Percentiles rank a stretch among this genome's conserved stretches.
Evolutionary conservation across 2,888 invertebrate genomes (phyloP).

Genomic region (Caenorhabditis drosophilae): DNA sequence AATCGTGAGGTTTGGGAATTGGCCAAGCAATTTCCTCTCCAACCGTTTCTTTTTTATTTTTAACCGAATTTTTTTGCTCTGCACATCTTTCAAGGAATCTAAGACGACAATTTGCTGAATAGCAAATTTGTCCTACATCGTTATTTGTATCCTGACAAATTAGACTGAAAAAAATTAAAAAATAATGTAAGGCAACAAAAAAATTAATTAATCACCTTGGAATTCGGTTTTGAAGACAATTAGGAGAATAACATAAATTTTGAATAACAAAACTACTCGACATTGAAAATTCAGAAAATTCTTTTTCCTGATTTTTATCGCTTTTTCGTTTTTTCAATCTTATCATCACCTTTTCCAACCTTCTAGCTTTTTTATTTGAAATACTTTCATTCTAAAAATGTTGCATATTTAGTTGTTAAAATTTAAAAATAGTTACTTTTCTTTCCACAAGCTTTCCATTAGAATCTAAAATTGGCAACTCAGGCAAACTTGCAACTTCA

Average conservation of each 20-base stretch:
- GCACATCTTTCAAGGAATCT: neutral
- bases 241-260: neutral
- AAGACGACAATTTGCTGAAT: conserved; percentile 9
- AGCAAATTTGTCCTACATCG: conserved; percentile 2
- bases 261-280: neutral
- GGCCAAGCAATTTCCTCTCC: conserved; percentile 56
- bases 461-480: conserved; percentile 5
- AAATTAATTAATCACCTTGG: neutral
- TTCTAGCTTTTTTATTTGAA: conserved; percentile 10
- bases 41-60: conserved; percentile 3
- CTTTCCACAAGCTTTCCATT: neutral
- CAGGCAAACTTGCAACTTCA: conserved; percentile 8
- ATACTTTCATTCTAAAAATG: conserved; percentile 11
- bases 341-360: conserved; percentile 4
- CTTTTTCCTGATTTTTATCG: neutral
- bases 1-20: conserved; percentile 51
- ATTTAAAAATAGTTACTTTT: neutral
- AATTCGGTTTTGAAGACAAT: neutral
- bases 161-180: neutral
- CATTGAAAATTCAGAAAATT: neutral
- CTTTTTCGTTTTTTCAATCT: conserved; percentile 7
- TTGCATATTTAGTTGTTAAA: neutral
- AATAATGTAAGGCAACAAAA: neutral
- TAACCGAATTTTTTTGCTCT: neutral
- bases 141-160: neutral